Conservation (phyloP, 37 sponge, comb jelly and placozoan genomes). For the Halisarca cf. caerulea region DNA sequence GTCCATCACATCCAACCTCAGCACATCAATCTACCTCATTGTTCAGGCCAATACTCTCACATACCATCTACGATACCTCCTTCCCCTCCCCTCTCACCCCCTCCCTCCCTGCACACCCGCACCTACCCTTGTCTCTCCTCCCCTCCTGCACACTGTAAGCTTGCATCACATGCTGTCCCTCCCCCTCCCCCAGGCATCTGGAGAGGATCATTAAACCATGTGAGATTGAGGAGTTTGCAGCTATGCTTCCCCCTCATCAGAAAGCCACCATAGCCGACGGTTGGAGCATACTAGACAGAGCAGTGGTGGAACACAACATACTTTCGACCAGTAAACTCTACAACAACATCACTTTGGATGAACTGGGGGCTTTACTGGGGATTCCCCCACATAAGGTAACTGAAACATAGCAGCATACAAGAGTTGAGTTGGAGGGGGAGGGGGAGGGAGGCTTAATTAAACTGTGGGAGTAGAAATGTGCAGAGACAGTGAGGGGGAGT, state of each 20-base stretch:
- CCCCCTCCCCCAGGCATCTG: slow-evolving; percentile 54
- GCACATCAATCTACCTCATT: too few relatives aligned
- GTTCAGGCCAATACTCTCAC: too few relatives aligned
- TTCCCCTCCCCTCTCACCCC: too few relatives aligned
- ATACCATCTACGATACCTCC: too few relatives aligned
- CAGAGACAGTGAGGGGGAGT: too few relatives aligned
- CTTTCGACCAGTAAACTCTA: slow-evolving; percentile 95
- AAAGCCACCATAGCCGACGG: slow-evolving; percentile 89
- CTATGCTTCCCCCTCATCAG: slow-evolving; percentile 78
- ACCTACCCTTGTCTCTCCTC: not conserved
- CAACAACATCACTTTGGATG: slow-evolving; percentile 89
- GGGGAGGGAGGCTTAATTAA: not conserved
- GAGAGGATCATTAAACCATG: slow-evolving; percentile 79
- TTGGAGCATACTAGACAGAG: slow-evolving; percentile 80
- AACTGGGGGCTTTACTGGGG: slow-evolving; percentile 86
- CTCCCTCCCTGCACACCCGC: not conserved
- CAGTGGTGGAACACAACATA: slow-evolving; percentile 96
- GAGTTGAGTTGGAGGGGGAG: not conserved
- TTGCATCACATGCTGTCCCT: not conserved
- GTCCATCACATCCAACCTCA: too few relatives aligned
- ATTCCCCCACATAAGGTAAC: slow-evolving; percentile 85
- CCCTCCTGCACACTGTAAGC: not conserved
- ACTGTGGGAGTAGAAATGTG: too few relatives aligned
- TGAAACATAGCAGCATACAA: not conserved
- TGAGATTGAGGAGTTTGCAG: slow-evolving; percentile 86